Evolutionary conservation across 2,797 vertebrate genomes (phyloP), one percentile per base, ranked within the genome.

Genomic region (Huso huso): DNA sequence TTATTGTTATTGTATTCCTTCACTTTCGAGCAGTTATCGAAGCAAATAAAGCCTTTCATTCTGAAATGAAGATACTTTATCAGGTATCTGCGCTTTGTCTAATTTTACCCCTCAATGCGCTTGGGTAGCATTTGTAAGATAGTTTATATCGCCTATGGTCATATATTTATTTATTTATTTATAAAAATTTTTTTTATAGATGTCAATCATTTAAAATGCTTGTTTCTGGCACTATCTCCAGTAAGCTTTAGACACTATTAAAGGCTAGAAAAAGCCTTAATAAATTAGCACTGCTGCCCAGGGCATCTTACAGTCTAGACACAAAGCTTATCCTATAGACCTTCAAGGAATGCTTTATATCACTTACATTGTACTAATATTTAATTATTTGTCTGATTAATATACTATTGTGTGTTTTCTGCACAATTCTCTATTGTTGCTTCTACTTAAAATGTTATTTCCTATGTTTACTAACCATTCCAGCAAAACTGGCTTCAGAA

Each of bases 61-160:
- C 73, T 69, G 78, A 81, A 81, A 76, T 78, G 66, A 65, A 75
- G 72, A 72, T 51, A 77, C 79, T 80, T 86, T 84, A 82, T 81
- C 81, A 83, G 83, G 84, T 83, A 83, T 86, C 87, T 84, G 80
- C 80, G 78, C 76, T 76, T 76, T 79, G 82, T 87, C 81, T 90
- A 87, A 89, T 89, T 89, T 88, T 88, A 87, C 84, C 83, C 83
- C 83, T 84, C 87, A 84, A 83, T 87, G 77, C 80, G 70, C 83
- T 85, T 68, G 76, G 85, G 80, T 84, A 79, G 80, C 85, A 82
- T 74, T 75, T 76, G 81, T 82, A 80, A 84, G 79, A 77, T 78
- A 75, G 55, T 58, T 58, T 58, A 58, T 58, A 15, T n/a, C 11
- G 55, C 55, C 55, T 58, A 13, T n/a, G 12, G 55, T 58, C n/a